Evolutionary conservation across 2,113 vertebrate genomes (phyloP).

Genomic region (Eulemur rufifrons): DNA sequence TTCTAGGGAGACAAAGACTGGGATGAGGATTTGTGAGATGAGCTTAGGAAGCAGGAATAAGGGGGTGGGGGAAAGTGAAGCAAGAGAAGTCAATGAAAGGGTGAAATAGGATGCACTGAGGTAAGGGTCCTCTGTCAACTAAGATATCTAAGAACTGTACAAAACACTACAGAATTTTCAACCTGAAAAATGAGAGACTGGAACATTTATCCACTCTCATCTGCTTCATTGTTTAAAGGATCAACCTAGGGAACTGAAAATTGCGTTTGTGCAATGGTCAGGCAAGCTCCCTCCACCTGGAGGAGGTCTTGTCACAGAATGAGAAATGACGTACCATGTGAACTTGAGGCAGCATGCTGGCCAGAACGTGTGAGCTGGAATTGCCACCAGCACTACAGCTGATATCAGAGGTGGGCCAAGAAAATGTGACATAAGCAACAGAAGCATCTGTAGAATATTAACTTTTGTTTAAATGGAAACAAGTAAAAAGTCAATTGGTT

Average conservation of each 20-base stretch:
- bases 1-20: not conserved
- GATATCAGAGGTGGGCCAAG: not conserved
- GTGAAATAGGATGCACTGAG: too few relatives aligned
- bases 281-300: not conserved
- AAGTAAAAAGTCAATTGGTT: not conserved
- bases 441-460: not conserved
- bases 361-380: not conserved
- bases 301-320: not conserved
- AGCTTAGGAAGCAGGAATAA: not conserved
- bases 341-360: not conserved
- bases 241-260: not conserved
- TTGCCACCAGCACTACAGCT: fast-evolving
- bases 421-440: not conserved
- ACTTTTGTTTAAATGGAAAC: not conserved
- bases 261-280: not conserved
- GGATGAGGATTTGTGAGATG: not conserved
- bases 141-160: not conserved
- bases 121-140: not conserved
- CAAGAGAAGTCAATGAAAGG: not conserved
- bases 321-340: not conserved
- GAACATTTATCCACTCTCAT: not conserved
- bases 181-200: not conserved
- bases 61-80: not conserved
- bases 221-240: not conserved
- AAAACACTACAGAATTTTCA: not conserved